Evolutionary conservation across 2,113 vertebrate species (phyloP).

Genomic region (Rhea pennata): DNA sequence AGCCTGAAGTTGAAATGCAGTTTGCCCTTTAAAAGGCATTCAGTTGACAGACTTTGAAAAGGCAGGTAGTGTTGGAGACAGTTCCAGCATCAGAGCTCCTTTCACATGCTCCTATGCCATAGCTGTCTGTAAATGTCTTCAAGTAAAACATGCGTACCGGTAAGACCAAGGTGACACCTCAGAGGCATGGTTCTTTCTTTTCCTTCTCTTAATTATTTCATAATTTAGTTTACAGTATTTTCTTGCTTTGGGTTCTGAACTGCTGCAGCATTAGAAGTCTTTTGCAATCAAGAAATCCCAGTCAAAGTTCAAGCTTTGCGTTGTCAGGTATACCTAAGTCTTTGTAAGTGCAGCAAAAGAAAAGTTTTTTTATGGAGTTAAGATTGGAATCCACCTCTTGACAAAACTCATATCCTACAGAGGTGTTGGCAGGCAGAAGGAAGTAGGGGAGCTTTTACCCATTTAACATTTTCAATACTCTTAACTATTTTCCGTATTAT

Average conservation of each 20-base stretch:
- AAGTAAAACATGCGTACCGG: background rate
- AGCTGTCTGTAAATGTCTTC: background rate
- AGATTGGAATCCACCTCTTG: background rate
- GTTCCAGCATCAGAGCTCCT: background rate
- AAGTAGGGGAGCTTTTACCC: background rate
- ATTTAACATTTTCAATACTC: conserved; percentile 30
- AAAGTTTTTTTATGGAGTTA: background rate
- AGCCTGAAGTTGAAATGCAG: background rate
- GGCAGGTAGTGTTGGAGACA: rapidly evolving
- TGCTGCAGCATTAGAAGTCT: background rate
- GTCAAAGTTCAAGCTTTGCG: background rate
- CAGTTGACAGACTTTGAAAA: background rate
- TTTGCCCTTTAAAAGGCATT: background rate
- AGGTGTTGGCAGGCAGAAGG: background rate
- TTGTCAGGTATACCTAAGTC: background rate
- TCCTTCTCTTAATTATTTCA: background rate
- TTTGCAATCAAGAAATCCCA: background rate
- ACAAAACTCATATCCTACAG: background rate
- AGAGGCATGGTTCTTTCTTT: background rate
- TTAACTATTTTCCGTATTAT: conserved; percentile 48
- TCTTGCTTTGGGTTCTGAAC: background rate
- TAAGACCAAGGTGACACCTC: background rate
- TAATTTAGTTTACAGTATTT: background rate
- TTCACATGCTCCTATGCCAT: background rate
- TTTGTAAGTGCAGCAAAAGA: background rate